Conservation (phyloP, 92 coral and sea anemone genomes). For the Plumapathes pennacea region DNA sequence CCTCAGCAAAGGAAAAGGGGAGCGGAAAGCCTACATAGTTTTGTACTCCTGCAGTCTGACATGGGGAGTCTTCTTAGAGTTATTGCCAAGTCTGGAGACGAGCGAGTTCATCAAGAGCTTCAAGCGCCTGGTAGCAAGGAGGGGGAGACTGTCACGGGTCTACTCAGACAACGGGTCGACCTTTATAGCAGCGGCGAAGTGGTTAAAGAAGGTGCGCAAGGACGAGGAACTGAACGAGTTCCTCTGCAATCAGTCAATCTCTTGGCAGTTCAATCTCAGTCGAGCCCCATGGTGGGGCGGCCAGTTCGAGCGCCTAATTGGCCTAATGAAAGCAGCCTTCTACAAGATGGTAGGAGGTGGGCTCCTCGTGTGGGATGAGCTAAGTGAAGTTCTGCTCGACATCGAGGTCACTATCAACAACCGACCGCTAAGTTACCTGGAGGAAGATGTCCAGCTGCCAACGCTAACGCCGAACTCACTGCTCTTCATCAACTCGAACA, state of each 20-base stretch:
- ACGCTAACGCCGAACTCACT: constrained; percentile 46
- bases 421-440: constrained; percentile 39
- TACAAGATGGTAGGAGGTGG: constrained; percentile 29
- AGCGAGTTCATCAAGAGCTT: constrained; percentile 41
- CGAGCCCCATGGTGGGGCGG: constrained; percentile 47
- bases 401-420: constrained; percentile 31
- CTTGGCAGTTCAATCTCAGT: constrained; percentile 39
- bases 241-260: constrained; percentile 13
- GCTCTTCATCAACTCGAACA: constrained; percentile 38
- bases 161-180: constrained; percentile 47
- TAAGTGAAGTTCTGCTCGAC: constrained; percentile 40
- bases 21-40: constrained; percentile 33
- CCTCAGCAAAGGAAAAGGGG: constrained; percentile 12
- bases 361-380: constrained; percentile 18
- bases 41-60: constrained; percentile 39
- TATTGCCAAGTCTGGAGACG: constrained; percentile 37
- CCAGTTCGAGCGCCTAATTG: constrained; percentile 46
- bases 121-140: constrained; percentile 41
- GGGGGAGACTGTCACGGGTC: constrained; percentile 37
- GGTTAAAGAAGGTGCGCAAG: constrained; percentile 31
- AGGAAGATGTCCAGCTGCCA: constrained; percentile 39
- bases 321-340: constrained; percentile 33
- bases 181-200: constrained; percentile 42
- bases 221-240: constrained; percentile 22
- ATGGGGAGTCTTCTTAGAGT: constrained; percentile 26